A percentile compares a stretch with the other conserved stretches of the same genome.
phyloP scores from a whole-genome alignment of 2,888 invertebrate species.

The Phyllotreta striolata region DNA sequence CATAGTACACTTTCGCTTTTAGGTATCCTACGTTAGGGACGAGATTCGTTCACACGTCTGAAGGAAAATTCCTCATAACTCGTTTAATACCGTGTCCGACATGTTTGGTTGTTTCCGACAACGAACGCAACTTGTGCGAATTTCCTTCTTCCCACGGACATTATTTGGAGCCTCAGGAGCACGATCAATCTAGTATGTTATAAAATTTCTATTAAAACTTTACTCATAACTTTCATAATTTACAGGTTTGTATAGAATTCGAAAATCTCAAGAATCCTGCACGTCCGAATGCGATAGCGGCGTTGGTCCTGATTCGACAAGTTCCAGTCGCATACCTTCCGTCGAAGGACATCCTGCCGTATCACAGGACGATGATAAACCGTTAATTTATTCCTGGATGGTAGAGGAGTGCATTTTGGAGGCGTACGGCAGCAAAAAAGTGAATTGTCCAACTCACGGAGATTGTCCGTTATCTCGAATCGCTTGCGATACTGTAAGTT shows the following conservation, averaged over 20 bases:
- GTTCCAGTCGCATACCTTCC: constrained; percentile 84
- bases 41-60: constrained; percentile 96
- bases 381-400: constrained; percentile 79
- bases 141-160: constrained; percentile 35
- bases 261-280: constrained; percentile 74
- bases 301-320: constrained; percentile 83
- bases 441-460: constrained; percentile 83
- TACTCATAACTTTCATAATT: constrained; percentile 2
- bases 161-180: constrained; percentile 34
- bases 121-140: constrained; percentile 36
- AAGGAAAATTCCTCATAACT: constrained; percentile 93
- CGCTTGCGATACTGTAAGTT: constrained; percentile 89
- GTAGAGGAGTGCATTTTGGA: constrained; percentile 95
- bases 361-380: constrained; percentile 56
- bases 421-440: constrained; percentile 75
- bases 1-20: constrained; percentile 1
- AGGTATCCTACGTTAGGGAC: constrained; percentile 88
- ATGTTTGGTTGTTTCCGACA: constrained; percentile 67
- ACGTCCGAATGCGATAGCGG: constrained; percentile 89
- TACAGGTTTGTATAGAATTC: constrained; percentile 52
- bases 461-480: constrained; percentile 77
- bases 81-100: constrained; percentile 91
- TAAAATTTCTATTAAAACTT: not conserved
- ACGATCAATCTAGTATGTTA: constrained; percentile 35
- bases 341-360: constrained; percentile 76